Evolutionary conservation across 2,113 vertebrate genomes (phyloP), one percentile per base, ranked within the genome.

Genomic region (Nanorana parkeri): DNA sequence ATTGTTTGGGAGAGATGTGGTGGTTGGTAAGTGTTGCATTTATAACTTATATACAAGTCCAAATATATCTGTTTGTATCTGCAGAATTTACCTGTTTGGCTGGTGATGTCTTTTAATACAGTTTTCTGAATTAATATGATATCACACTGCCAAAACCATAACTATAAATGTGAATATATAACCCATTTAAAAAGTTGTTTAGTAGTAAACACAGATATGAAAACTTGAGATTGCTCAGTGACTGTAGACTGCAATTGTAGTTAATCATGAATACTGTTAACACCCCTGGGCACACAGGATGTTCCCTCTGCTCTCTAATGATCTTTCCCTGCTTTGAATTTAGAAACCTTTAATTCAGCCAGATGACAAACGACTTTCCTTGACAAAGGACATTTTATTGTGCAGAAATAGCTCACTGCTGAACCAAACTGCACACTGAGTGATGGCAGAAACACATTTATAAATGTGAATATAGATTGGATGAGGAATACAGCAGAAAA

Each of bases 351-450:
- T 85, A 66, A 84, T 80, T 85, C 68, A 55, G 26, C 17, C 32
- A 73, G 64, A 71, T 84, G 67, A 1, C 84, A 83, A 88, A 86
- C 63, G 11, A 74, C 68, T 85, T 87, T 80, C 32, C 21, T 47
- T 55, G 47, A 26, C 73, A 84, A 85, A 87, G 73, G 72, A 11
- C 73, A 85, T 81, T 86, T 84, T 81, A 83, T 81, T 77, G 67
- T 13, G 75, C 64, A 21, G 71, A 52, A 85, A 83, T 52, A 58
- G 8, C 81, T 52, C 47, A 36, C 56, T 78, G 60, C 66, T 26
- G 41, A 0, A 0, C 24, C 55, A 24, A 52, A 64, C 36, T 16
- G 52, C 75, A 83, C 54, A 24, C 21, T 61, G 63, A 68, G 64
- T 26, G 41, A 26, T 84, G 65, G 63, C 47, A 61, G 71, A 68